phyloP scores from a whole-genome alignment of 1,140 invertebrate species.

The Globodera rostochiensis region DNA sequence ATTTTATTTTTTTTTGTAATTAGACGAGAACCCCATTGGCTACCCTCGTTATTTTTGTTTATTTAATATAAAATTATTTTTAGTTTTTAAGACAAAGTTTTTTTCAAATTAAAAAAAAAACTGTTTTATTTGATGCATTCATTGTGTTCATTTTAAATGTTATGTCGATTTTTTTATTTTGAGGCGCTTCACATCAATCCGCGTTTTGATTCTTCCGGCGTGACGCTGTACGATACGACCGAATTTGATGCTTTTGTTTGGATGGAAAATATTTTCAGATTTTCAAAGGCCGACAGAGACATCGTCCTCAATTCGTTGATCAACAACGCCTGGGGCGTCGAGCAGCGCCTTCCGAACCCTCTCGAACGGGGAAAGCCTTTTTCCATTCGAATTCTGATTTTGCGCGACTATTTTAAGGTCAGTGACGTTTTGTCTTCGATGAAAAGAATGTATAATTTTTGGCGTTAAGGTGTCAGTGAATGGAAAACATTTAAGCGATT shows the following conservation, averaged over 20 bases:
- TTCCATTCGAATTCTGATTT: constrained; percentile 45
- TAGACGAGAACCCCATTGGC: no score
- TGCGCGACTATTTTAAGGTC: constrained; percentile 51
- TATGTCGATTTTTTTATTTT: not conserved
- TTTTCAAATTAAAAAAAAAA: no score
- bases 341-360: constrained; percentile 41
- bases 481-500: constrained; percentile 45
- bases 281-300: constrained; percentile 43
- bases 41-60: no score
- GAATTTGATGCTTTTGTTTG: not conserved
- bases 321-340: constrained; percentile 52
- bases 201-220: constrained; percentile 43
- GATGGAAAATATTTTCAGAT: constrained; percentile 29
- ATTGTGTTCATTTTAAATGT: no score
- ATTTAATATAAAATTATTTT: no score
- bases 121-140: no score
- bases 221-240: constrained; percentile 14
- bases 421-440: no score
- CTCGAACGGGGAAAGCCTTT: constrained; percentile 39
- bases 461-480: constrained; percentile 43
- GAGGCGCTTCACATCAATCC: constrained; percentile 53
- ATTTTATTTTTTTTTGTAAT: no score
- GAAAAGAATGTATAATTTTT: not conserved
- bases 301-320: constrained; percentile 53
- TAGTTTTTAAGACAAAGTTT: no score